A percentile compares a stretch with the other conserved stretches of the same genome.
These are phyloP conservation scores for Antitype chi DNA, from an alignment of 2,888 invertebrate species.

Conservation along the genomic window DNA sequence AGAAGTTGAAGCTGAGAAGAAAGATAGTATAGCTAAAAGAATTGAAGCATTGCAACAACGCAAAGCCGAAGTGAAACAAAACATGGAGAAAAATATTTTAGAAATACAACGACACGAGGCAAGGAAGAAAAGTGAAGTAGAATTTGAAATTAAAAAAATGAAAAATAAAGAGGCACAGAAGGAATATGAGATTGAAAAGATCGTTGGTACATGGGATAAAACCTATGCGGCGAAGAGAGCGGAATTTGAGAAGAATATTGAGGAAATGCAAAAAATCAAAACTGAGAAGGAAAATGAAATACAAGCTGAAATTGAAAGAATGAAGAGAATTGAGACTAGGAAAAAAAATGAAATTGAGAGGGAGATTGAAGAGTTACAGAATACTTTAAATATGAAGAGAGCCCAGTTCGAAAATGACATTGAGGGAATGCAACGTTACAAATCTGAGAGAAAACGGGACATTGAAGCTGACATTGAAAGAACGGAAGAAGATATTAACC, in stretches of 20 bases:
- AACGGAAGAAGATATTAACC: not conserved
- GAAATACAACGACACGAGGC: not conserved
- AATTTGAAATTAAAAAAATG: constrained; percentile 1
- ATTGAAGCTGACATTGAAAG: not conserved
- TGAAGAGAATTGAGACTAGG: constrained; percentile 3
- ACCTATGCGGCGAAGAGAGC: not conserved
- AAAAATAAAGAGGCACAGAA: not conserved
- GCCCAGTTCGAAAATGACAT: constrained; percentile 13
- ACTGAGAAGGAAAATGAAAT: not conserved
- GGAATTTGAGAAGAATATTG: constrained; percentile 8
- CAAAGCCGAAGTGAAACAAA: not conserved
- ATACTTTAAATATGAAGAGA: constrained; percentile 1
- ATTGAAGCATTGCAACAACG: not conserved
- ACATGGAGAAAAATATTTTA: not conserved
- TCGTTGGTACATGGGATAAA: not conserved
- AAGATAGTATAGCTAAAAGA: not conserved
- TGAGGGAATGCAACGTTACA: not conserved
- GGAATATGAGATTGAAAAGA: not conserved
- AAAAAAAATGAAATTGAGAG: constrained; percentile 6
- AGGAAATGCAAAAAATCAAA: not conserved
- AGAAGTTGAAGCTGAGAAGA: not conserved
- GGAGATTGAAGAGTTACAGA: not conserved
- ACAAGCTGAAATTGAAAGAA: constrained; percentile 7
- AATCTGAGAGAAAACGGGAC: not conserved
- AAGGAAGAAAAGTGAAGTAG: constrained; percentile 8